Percentiles rank a stretch among this genome's conserved stretches.
Evolutionary conservation across 1,140 invertebrate species (phyloP).

Genomic region (Drosophila sucinea): DNA sequence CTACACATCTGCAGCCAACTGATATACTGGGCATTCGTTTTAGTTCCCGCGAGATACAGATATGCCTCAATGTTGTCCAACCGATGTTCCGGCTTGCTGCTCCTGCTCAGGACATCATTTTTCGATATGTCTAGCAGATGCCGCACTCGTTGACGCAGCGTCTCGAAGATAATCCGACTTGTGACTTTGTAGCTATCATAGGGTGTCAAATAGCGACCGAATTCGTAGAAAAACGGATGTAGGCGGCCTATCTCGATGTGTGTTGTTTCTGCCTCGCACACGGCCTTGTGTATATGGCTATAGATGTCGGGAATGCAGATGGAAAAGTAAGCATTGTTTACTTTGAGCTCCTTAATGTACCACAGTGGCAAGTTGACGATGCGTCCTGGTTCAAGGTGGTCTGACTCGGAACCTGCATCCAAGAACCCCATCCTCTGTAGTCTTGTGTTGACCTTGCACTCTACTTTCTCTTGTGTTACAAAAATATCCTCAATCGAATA

Average conservation of each 20-base stretch:
- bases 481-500: constrained; percentile 89
- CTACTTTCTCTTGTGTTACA: constrained; percentile 87
- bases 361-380: constrained; percentile 87
- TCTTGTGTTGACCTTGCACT: constrained; percentile 85
- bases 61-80: constrained; percentile 75
- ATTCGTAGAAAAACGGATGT: constrained; percentile 88
- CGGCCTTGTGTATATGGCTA: constrained; percentile 87
- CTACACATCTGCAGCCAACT: constrained; percentile 77
- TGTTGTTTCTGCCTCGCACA: constrained; percentile 87
- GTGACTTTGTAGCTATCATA: constrained; percentile 78
- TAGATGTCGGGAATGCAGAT: constrained; percentile 86
- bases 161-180: constrained; percentile 80
- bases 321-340: constrained; percentile 83
- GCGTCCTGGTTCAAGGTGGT: constrained; percentile 85
- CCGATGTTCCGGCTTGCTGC: constrained; percentile 59
- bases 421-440: constrained; percentile 87
- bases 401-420: constrained; percentile 85
- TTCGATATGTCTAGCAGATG: constrained; percentile 80
- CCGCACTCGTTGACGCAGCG: constrained; percentile 74
- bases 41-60: constrained; percentile 74
- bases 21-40: constrained; percentile 54
- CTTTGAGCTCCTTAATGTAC: constrained; percentile 84
- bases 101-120: constrained; percentile 42
- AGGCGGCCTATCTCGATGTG: constrained; percentile 88
- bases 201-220: constrained; percentile 84